Evolutionary conservation across 2,797 vertebrate genomes (phyloP).

Genomic region (Aulostomus chinensis): DNA sequence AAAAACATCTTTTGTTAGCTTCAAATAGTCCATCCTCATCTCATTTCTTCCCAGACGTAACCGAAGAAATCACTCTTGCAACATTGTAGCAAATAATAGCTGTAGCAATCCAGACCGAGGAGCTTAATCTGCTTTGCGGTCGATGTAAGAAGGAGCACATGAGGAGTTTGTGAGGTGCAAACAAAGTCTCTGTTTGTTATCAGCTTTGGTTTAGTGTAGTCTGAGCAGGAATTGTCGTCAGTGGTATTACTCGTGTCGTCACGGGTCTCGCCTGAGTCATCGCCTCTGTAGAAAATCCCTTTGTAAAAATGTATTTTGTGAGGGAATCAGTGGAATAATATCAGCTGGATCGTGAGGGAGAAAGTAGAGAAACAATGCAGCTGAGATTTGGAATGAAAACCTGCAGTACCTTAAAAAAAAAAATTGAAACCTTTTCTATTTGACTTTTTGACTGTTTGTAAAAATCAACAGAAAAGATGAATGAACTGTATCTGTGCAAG

Average conservation of each 20-base stretch:
- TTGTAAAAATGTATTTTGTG: slow-evolving; percentile 1
- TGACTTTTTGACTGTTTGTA: background rate
- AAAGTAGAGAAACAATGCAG: too few relatives aligned
- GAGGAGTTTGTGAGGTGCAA: slow-evolving; percentile 34
- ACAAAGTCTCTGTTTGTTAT: slow-evolving; percentile 59
- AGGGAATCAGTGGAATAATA: too few relatives aligned
- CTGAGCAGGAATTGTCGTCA: slow-evolving; percentile 37
- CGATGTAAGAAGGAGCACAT: slow-evolving; percentile 63
- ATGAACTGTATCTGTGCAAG: too few relatives aligned
- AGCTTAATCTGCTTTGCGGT: slow-evolving; percentile 63
- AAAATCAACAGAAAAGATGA: too few relatives aligned
- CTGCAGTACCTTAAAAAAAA: too few relatives aligned
- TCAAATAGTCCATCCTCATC: background rate
- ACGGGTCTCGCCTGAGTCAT: slow-evolving; percentile 3
- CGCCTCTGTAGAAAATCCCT: background rate
- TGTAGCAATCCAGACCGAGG: slow-evolving; percentile 2
- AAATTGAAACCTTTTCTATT: too few relatives aligned
- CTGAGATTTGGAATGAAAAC: too few relatives aligned
- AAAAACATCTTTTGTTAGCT: background rate
- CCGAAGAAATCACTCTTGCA: background rate
- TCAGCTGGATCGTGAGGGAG: too few relatives aligned
- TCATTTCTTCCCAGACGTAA: background rate
- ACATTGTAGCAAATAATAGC: slow-evolving; percentile 9
- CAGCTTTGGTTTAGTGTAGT: slow-evolving; percentile 46
- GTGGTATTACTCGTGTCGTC: slow-evolving; percentile 30